A percentile compares a stretch with the other conserved stretches of the same genome.
Evolutionary conservation across 2,113 vertebrate species (phyloP).

Genomic region (Bubo scandiacus): DNA sequence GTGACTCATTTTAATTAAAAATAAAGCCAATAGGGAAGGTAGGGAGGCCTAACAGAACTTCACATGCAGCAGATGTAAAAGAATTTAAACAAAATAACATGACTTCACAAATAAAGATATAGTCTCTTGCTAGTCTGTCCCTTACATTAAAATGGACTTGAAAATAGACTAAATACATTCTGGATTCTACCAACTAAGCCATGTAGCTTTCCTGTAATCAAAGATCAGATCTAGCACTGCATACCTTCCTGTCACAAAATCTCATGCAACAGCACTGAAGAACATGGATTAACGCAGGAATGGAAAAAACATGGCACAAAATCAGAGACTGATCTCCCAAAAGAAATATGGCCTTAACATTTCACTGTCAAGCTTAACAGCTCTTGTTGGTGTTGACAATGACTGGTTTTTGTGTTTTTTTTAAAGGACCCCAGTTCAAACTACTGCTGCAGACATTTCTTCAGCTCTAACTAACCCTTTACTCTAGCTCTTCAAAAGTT

Average conservation of each 20-base stretch:
- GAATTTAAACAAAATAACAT: background rate
- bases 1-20: background rate
- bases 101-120: background rate
- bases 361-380: background rate
- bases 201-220: background rate
- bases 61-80: background rate
- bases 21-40: background rate
- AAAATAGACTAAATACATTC: background rate
- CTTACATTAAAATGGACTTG: background rate
- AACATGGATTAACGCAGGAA: background rate
- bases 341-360: background rate
- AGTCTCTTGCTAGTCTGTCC: background rate
- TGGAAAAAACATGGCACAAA: background rate
- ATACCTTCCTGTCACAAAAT: background rate
- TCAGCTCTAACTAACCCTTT: background rate
- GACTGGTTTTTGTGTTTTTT: background rate
- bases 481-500: background rate
- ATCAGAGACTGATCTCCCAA: background rate
- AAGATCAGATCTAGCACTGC: background rate
- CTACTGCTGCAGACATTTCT: background rate
- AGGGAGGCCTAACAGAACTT: background rate
- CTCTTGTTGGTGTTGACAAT: background rate
- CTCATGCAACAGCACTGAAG: background rate
- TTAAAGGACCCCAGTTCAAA: background rate
- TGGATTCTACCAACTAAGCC: background rate